Conservation (phyloP, 2,797 vertebrate species). For the Chelonia mydas region DNA sequence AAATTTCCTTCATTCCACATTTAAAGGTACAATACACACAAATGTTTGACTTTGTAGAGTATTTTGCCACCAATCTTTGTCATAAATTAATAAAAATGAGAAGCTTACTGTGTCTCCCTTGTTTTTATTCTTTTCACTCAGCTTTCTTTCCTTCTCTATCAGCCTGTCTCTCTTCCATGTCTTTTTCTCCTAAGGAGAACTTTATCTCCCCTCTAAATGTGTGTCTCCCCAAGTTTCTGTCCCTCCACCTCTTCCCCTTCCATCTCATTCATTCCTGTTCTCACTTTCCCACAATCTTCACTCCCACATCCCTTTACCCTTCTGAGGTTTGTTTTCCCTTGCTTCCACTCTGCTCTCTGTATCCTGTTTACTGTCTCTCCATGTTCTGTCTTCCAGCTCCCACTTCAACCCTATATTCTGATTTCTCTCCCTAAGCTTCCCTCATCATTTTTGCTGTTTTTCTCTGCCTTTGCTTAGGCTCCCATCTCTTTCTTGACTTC, state of each 20-base stretch:
- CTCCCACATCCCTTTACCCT: neutral
- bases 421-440: neutral
- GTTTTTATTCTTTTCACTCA: neutral
- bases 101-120: neutral
- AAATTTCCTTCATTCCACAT: neutral
- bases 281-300: neutral
- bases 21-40: neutral
- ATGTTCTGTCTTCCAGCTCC: neutral
- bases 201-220: neutral
- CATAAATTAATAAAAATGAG: conserved; percentile 45
- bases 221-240: neutral
- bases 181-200: neutral
- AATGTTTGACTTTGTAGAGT: conserved; percentile 24
- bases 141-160: neutral
- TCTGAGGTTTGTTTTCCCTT: neutral
- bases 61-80: neutral
- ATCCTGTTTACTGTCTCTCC: neutral
- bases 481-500: neutral
- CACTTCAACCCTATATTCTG: neutral
- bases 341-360: neutral
- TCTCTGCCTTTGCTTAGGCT: neutral
- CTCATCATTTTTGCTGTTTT: neutral
- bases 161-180: neutral
- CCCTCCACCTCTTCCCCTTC: neutral
- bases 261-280: neutral